Percentiles rank a stretch among this genome's conserved stretches.
phyloP scores from a whole-genome alignment of 2,113 vertebrate genomes.

The Hylia prasina region DNA sequence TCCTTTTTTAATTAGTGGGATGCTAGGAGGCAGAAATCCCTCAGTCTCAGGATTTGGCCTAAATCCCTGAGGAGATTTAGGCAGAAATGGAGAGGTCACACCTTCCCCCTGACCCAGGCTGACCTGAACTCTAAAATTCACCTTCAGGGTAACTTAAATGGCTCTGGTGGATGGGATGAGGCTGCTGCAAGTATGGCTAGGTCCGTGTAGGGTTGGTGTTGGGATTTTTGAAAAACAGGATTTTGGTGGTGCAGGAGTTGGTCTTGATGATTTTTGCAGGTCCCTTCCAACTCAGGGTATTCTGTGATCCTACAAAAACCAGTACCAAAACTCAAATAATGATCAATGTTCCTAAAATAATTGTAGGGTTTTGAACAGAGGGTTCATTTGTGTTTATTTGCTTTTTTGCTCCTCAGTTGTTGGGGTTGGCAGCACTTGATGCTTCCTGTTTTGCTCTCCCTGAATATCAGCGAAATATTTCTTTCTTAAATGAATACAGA shows the following conservation, averaged over 20 bases:
- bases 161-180: background rate
- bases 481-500: constrained; percentile 30
- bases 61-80: background rate
- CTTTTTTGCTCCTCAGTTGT: background rate
- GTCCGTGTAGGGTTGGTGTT: background rate
- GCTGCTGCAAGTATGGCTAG: background rate
- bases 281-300: background rate
- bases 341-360: background rate
- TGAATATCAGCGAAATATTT: constrained; percentile 1
- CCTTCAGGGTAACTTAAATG: background rate
- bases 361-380: background rate
- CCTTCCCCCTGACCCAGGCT: background rate
- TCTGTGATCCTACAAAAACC: background rate
- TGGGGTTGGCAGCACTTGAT: background rate
- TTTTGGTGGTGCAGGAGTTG: background rate
- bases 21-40: background rate
- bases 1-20: background rate
- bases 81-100: background rate
- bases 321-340: background rate
- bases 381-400: background rate
- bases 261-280: rapidly evolving
- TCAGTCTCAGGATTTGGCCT: background rate
- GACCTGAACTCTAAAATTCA: background rate
- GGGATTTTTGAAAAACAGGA: background rate
- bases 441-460: background rate